These are phyloP conservation scores for Sebastolobus altivelis DNA, from an alignment of 2,797 vertebrate genomes.

Conservation along the genomic window DNA sequence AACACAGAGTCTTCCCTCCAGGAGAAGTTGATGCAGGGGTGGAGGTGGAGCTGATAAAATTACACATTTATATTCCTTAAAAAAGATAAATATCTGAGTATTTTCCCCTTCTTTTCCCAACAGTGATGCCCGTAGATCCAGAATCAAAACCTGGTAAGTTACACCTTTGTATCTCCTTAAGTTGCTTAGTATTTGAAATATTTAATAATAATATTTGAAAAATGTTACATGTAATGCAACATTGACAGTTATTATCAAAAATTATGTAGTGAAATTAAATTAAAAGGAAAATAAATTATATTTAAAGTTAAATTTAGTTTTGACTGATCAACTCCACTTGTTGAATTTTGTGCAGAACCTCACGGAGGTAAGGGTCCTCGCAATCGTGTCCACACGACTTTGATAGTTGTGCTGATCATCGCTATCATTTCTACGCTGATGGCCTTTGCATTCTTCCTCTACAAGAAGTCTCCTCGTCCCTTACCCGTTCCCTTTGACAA, in stretches of 20 bases:
- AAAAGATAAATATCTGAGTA: not conserved
- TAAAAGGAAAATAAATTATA: not conserved
- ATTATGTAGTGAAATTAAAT: not conserved
- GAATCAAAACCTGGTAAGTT: constrained; percentile 52
- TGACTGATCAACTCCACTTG: constrained; percentile 7
- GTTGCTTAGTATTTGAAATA: not conserved
- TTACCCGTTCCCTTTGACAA: constrained; percentile 76
- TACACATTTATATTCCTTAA: not conserved
- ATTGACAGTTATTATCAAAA: not conserved
- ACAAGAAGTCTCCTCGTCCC: constrained; percentile 69
- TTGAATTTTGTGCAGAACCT: constrained; percentile 48
- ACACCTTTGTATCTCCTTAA: not conserved
- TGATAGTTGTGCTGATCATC: constrained; percentile 71
- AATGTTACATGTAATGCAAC: not conserved
- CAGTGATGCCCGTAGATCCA: constrained; percentile 18
- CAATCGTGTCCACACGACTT: constrained; percentile 59
- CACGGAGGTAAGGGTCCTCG: fast-evolving
- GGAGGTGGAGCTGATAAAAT: not conserved
- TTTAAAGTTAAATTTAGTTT: not conserved
- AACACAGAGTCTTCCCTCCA: not conserved
- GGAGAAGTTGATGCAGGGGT: not conserved
- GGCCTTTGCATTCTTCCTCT: constrained; percentile 55
- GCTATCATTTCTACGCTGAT: constrained; percentile 29
- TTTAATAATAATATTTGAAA: not conserved
- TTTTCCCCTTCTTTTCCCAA: not conserved